Base-by-base conservation (phyloP, 2,888 invertebrate genomes). In the Diogma glabrata region DNA sequence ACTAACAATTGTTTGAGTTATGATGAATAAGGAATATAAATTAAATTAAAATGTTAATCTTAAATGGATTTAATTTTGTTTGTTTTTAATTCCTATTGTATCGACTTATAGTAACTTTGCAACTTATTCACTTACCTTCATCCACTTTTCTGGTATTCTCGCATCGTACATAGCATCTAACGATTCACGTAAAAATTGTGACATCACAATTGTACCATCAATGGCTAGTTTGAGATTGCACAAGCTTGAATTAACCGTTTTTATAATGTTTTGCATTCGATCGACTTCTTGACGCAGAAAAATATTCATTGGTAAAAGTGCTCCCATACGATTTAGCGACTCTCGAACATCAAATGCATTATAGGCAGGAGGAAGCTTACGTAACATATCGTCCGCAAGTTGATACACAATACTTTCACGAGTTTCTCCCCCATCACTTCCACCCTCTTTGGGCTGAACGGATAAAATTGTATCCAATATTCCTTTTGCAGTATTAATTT, bases 151-250 rank as follows among this genome's bases (percentile, higher is more conserved):
- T 1, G 96, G 96, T 57, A 96, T 89, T 55, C 93, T 77, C 2
- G 95, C 95, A 66, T 96, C 95, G 64, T 92, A 95, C 91, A 96
- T 95, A 12, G 94, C 88, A 66, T 96, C 94, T 28, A 96, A 72
- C 0, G 93, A 87, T 59, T 87, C 87, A 54, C 89, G 76, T 24
- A 96, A 74, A 19, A 80, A 82, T 64, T 92, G 90, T 62, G 92
- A 94, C 95, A 96, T 96, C 22, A 96, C 87, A 59, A 96, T 95
- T 1, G 94, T 95, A 26, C 96, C 96, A 63, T 96, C 95, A 56
- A 96, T 95, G 12, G 96, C 96, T 55, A 95, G 74, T 67, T 93
- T 92, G 48, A 96, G 74, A 70, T 96, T 91, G 51, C 81, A 82
- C 47, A 96, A 72, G 6, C 93, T 94, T 1, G 78, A 78, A 49